phyloP scores from a whole-genome alignment of 1,140 invertebrate species.

The Trichoplusia ni region DNA sequence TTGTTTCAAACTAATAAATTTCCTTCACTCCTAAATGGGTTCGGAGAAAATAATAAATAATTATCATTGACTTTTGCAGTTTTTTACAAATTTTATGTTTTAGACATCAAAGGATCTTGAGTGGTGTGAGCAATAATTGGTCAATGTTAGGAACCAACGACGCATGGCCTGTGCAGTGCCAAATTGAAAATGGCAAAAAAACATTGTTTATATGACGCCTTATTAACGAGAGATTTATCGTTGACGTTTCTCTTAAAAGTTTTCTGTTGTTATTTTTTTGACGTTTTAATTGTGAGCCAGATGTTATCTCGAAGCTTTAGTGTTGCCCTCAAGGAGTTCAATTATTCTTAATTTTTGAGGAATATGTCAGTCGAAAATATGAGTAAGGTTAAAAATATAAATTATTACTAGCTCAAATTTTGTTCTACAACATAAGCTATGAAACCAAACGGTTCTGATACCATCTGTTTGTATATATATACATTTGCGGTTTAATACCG shows the following conservation, averaged over 20 bases:
- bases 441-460: no score
- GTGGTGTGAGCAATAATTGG: slow-evolving; percentile 45
- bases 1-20: slow-evolving; percentile 11
- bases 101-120: slow-evolving; percentile 47
- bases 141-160: slow-evolving; percentile 52
- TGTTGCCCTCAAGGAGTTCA: not conserved
- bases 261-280: slow-evolving; percentile 36
- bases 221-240: slow-evolving; percentile 68
- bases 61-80: slow-evolving; percentile 23
- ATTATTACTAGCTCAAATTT: no score
- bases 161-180: slow-evolving; percentile 45
- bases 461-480: no score
- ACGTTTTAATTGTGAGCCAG: slow-evolving; percentile 24
- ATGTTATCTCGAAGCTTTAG: slow-evolving; percentile 11
- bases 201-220: slow-evolving; percentile 64
- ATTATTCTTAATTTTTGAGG: no score
- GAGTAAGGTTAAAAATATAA: no score
- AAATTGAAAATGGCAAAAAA: slow-evolving; percentile 52
- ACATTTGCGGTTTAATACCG: no score
- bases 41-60: slow-evolving; percentile 32
- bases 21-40: slow-evolving; percentile 26
- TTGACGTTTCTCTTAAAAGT: slow-evolving; percentile 40
- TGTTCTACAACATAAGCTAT: no score
- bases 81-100: slow-evolving; percentile 37
- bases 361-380: no score